Evolutionary conservation across 2,797 vertebrate genomes (phyloP).

Genomic region (Alosa sapidissima): DNA sequence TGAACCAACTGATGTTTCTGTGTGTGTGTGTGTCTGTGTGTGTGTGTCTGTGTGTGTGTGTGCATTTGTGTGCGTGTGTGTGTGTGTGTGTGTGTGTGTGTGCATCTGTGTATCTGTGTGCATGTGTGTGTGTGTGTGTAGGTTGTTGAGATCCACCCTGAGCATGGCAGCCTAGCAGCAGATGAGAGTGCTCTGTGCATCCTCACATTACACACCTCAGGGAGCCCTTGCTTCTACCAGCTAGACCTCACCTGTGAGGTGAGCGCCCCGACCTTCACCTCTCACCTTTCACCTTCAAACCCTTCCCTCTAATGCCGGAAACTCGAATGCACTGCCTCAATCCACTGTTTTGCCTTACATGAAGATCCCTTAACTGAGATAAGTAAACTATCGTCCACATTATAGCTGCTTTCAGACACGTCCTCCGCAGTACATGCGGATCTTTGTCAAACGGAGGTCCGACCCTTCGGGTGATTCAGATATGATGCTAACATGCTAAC

Average conservation of each 20-base stretch:
- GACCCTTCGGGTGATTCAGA: no score
- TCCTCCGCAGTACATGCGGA: no score
- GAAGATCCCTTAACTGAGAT: no score
- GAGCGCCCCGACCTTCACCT: constrained; percentile 33
- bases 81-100: constrained; percentile 33
- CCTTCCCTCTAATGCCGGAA: neutral
- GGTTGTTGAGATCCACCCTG: constrained; percentile 77
- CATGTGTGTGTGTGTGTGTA: constrained; percentile 42
- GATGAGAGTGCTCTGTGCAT: constrained; percentile 75
- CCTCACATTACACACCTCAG: constrained; percentile 76
- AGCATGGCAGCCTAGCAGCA: constrained; percentile 74
- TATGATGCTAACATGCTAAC: no score
- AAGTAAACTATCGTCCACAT: no score
- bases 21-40: neutral
- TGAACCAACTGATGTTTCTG: no score
- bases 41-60: neutral
- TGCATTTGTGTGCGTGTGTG: neutral
- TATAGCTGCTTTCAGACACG: no score
- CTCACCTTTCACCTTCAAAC: neutral
- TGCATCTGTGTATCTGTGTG: constrained; percentile 3
- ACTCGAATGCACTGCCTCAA: neutral
- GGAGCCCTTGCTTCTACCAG: constrained; percentile 74
- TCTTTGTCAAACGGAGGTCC: no score
- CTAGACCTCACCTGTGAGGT: constrained; percentile 86
- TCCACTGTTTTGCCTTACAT: neutral